phyloP scores from a whole-genome alignment of 2,113 vertebrate genomes.

The Sebastes fasciatus region DNA sequence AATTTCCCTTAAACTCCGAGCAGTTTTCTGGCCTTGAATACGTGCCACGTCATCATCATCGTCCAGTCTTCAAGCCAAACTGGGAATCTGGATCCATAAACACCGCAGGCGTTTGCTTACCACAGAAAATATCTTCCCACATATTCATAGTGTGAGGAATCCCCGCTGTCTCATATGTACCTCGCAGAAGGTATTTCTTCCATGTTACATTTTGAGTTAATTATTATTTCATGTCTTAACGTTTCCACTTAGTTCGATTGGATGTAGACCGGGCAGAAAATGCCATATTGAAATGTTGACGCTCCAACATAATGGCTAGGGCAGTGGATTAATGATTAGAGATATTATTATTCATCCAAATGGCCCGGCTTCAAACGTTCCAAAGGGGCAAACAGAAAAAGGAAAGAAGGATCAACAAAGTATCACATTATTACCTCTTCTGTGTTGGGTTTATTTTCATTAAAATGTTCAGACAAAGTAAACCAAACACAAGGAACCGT shows the following conservation, averaged over 20 bases:
- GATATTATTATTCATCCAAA: neutral
- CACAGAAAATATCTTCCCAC: constrained; percentile 62
- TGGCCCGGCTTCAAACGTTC: neutral
- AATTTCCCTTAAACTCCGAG: constrained; percentile 44
- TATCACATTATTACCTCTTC: constrained; percentile 2
- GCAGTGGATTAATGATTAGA: neutral
- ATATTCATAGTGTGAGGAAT: constrained; percentile 52
- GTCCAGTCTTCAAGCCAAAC: constrained; percentile 50
- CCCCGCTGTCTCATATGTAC: neutral
- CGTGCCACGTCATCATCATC: constrained; percentile 67
- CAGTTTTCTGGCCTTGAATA: constrained; percentile 58
- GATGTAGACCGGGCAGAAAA: neutral
- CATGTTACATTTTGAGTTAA: neutral
- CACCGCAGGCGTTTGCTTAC: constrained; percentile 64
- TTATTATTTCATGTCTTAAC: neutral
- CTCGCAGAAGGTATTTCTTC: neutral
- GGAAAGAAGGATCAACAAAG: constrained; percentile 11
- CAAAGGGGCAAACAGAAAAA: constrained; percentile 15
- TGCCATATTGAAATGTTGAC: neutral
- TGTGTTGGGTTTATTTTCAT: constrained; percentile 21
- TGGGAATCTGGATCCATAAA: constrained; percentile 73
- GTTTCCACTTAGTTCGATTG: neutral
- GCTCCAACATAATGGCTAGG: neutral
- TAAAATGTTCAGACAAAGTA: constrained; percentile 6
- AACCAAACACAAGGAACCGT: constrained; percentile 7